Evolutionary conservation across 2,113 vertebrate species (phyloP), one percentile per base, ranked within the genome.

Genomic region (Aegithalos caudatus): DNA sequence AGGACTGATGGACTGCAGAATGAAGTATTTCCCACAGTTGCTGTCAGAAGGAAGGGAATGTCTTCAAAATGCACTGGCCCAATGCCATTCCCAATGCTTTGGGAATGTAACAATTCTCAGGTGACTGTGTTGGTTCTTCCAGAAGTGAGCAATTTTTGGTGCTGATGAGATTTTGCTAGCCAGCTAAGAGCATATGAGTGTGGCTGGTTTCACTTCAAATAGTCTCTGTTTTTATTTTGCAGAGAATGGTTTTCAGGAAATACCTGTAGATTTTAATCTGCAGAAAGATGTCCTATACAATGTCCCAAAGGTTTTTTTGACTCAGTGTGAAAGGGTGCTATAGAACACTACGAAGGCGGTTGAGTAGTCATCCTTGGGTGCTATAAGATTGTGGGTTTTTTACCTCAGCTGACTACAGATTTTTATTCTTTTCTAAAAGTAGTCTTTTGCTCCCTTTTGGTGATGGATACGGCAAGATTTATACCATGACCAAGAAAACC

Each of bases 61-160:
- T 24, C 65, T 86, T 88, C 72, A 40, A 79, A 93, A 86, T 86
- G 44, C 22, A 29, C 31, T 54, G 44, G 82, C 82, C 47, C 81
- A 33, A 47, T 9, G 12, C 31, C 53, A 37, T 2, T 38, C 51
- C 92, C 69, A 66, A 82, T 2, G 62, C 69, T 56, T 93, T 15
- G 10, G 69, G 50, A 71, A 42, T 40, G 10, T 81, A 86, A 91
- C 91, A 74, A 61, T 87, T 95, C 83, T 94, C 84, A 91, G 65
- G 91, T 95, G 88, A 84, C 73, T 89, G 40, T 0, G 3, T 40
- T 57, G 77, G 31, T 60, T 81, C 89, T 94, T 87, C 96, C 93
- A 97, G 93, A 90, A 91, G 92, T 45, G 86, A 91, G 77, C 38
- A 84, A 74, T 91, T 93, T 95, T 94, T 94, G 95, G 81, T 50